A percentile compares a stretch with the other conserved stretches of the same genome.
These are phyloP conservation scores for Poecile atricapillus DNA, from an alignment of 2,113 vertebrate species.

Conservation along the genomic window DNA sequence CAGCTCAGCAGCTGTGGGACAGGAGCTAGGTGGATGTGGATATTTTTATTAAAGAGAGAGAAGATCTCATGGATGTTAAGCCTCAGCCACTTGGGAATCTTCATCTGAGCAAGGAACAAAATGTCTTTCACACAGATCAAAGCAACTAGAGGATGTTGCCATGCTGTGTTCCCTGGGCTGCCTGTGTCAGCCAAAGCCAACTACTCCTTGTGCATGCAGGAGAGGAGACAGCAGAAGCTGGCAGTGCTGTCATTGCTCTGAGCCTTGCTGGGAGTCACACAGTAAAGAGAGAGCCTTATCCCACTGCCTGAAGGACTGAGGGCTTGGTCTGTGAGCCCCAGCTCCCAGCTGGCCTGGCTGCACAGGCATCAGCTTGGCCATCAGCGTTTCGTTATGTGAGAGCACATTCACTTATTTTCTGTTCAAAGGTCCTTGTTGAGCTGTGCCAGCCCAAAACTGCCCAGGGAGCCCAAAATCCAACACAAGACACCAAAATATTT, in stretches of 20 bases:
- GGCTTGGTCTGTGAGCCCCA: neutral
- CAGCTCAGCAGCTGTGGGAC: neutral
- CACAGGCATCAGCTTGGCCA: neutral
- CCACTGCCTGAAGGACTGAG: neutral
- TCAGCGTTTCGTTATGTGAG: fast-evolving
- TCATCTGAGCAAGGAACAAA: neutral
- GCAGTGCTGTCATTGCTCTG: neutral
- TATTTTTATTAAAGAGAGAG: neutral
- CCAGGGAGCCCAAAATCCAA: neutral
- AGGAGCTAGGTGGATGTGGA: neutral
- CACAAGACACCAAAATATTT: neutral
- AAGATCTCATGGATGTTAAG: neutral
- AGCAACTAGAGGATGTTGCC: neutral
- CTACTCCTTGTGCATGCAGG: fast-evolving
- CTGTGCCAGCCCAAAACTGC: neutral
- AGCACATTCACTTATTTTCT: neutral
- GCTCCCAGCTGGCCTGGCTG: neutral
- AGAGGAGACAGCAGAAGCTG: neutral
- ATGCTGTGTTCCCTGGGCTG: neutral
- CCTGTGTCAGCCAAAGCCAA: neutral
- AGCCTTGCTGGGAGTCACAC: neutral
- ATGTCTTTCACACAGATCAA: neutral
- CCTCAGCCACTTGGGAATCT: neutral
- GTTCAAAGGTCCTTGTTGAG: neutral
- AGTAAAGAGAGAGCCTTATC: neutral